Evolutionary conservation across 2,113 vertebrate genomes (phyloP).

Genomic region (Saguinus midas): DNA sequence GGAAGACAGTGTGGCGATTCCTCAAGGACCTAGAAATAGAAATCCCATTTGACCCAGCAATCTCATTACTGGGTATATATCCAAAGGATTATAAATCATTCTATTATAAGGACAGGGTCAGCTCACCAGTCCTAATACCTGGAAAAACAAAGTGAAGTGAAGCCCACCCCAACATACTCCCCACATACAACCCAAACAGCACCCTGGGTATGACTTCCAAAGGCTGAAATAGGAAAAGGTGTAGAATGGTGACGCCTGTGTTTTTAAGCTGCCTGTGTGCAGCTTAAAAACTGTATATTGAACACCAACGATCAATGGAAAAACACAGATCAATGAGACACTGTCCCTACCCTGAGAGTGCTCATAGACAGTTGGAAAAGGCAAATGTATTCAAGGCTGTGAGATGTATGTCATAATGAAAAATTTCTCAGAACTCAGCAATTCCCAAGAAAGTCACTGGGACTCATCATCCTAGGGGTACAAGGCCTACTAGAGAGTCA

Average conservation of each 20-base stretch:
- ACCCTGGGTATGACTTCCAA: not conserved
- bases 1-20: too few species aligned
- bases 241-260: not conserved
- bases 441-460: not conserved
- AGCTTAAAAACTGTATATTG: not conserved
- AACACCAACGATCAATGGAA: not conserved
- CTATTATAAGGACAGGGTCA: not conserved
- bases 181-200: not conserved
- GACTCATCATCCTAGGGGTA: not conserved
- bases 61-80: too few species aligned
- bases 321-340: not conserved
- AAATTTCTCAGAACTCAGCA: conserved; percentile 1
- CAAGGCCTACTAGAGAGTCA: not conserved
- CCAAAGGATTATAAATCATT: too few species aligned
- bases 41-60: too few species aligned
- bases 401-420: not conserved
- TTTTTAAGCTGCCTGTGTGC: too few species aligned
- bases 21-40: too few species aligned
- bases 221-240: not conserved
- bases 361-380: not conserved
- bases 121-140: not conserved
- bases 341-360: not conserved
- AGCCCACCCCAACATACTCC: not conserved
- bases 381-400: not conserved
- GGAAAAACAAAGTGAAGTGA: not conserved